Base-by-base conservation (phyloP, 2,888 invertebrate species). In the Drosophila buzzatii region DNA sequence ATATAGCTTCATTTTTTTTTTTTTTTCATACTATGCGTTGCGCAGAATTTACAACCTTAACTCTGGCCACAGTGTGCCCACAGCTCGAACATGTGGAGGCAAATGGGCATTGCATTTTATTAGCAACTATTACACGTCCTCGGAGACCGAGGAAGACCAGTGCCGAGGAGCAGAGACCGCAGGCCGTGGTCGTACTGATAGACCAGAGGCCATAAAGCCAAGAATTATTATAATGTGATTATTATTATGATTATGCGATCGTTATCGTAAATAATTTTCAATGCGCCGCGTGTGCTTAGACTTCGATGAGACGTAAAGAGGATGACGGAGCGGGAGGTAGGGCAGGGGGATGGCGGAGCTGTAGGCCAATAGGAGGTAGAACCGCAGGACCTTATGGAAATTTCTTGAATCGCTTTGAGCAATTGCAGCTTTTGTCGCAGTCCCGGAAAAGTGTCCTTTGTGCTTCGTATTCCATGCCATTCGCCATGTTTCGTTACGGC, bases 211-310 rank as follows among this genome's bases (percentile, higher is more conserved):
- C 90, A 89, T 82, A 90, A 89, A 87, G 85, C 77, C 76, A 85
- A 82, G 90, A 88, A 89, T 88, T 88, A 88, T 88, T 88, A 90
- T 88, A 90, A 88, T 88, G 87, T 90, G 87, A 90, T 89, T 88
- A 88, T 87, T 87, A 87, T 88, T 89, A 88, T 90, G 90, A 88
- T 88, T 90, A 90, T 88, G 90, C 82, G 81, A 90, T 85, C 90
- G 75, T 90, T 87, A 90, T 90, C 87, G 90, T 87, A 90, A 89
- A 90, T 87, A 90, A 87, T 89, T 90, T 89, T 82, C 81, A 87
- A 82, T 82, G 87, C 79, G 76, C 70, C 78, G 80, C 88, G 76
- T 89, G 90, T 83, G 86, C 85, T 75, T 80, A 70, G 89, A 85
- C 89, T 78, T 75, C 81, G 73, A 77, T 78, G 74, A 71, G 59